Conservation (phyloP, 2,113 vertebrate species). For the Cyprinodon brontotheroides region DNA sequence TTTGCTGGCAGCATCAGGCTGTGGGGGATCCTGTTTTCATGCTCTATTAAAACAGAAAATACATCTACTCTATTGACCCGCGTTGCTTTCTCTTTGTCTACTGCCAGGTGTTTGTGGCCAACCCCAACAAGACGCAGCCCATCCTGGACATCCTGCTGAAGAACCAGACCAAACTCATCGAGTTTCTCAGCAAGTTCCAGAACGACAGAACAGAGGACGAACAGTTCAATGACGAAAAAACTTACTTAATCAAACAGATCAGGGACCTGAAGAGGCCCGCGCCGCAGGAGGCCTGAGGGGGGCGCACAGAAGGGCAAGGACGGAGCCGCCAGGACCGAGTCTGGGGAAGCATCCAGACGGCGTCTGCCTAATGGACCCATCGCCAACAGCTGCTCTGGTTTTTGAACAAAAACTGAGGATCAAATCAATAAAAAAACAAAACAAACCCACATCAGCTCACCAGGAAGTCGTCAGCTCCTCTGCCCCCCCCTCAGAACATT, state of each 20-base stretch:
- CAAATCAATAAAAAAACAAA: conserved; percentile 68
- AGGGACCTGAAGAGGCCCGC: conserved; percentile 96
- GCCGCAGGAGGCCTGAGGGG: conserved; percentile 90
- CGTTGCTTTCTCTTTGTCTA: neutral
- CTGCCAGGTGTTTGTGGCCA: conserved; percentile 93
- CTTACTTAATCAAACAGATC: conserved; percentile 99
- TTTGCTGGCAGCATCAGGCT: too few species aligned
- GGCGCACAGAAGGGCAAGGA: conserved; percentile 6
- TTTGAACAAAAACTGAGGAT: conserved; percentile 59
- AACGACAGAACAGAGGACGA: conserved; percentile 96
- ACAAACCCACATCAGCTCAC: conserved; percentile 80
- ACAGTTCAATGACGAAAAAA: conserved; percentile 98
- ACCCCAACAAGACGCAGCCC: conserved; percentile 96
- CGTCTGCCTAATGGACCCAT: conserved; percentile 80
- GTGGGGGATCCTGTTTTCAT: too few species aligned
- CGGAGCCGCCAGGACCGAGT: conserved; percentile 54
- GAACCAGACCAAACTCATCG: conserved; percentile 97
- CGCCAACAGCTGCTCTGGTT: conserved; percentile 83
- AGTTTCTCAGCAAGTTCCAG: conserved; percentile 98
- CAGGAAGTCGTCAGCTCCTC: conserved; percentile 87
- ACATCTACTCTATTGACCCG: neutral
- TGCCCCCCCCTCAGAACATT: conserved; percentile 86
- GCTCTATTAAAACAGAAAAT: too few species aligned
- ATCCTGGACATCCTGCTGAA: conserved; percentile 98
- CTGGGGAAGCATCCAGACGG: conserved; percentile 43